Evolutionary conservation across 2,888 invertebrate genomes (phyloP).

Genomic region (Agrilus cyanescens): DNA sequence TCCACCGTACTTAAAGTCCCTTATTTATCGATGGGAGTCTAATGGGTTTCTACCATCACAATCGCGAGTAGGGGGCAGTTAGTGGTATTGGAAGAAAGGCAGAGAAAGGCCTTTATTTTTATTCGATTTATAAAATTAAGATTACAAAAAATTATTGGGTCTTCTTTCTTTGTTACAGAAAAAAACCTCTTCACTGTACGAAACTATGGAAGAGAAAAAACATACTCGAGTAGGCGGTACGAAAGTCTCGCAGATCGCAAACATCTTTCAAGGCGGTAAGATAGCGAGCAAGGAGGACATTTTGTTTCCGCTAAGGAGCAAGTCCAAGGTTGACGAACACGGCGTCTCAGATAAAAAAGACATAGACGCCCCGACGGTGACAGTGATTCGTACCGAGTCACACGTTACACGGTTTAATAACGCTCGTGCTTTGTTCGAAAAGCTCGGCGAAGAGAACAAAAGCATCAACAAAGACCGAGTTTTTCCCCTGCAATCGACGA

Average conservation of each 20-base stretch:
- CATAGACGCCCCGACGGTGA: conserved; percentile 34
- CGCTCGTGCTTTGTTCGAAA: conserved; percentile 84
- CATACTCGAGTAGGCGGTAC: conserved; percentile 41
- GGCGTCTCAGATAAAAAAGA: conserved; percentile 26
- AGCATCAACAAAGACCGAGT: conserved; percentile 22
- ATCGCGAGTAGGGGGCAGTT: too few relatives aligned
- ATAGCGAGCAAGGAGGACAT: conserved; percentile 12
- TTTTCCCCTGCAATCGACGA: conserved; percentile 31
- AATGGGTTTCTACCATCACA: too few relatives aligned
- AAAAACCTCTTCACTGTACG: neutral
- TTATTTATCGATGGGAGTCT: too few relatives aligned
- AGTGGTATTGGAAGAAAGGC: too few relatives aligned
- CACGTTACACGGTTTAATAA: conserved; percentile 86
- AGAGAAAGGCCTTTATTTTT: too few relatives aligned
- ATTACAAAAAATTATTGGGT: too few relatives aligned
- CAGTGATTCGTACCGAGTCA: conserved; percentile 76
- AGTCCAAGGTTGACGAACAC: conserved; percentile 19
- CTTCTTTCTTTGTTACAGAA: neutral
- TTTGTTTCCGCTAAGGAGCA: conserved; percentile 11
- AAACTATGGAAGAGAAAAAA: conserved; percentile 32
- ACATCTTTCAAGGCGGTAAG: conserved; percentile 57
- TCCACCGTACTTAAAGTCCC: too few relatives aligned
- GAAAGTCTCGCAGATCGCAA: conserved; percentile 85
- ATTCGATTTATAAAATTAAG: too few relatives aligned
- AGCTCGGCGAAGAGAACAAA: conserved; percentile 65